Evolutionary conservation across 2,888 invertebrate genomes (phyloP), one percentile per base, ranked within the genome.

Genomic region (Nephrocerus scutellatus): DNA sequence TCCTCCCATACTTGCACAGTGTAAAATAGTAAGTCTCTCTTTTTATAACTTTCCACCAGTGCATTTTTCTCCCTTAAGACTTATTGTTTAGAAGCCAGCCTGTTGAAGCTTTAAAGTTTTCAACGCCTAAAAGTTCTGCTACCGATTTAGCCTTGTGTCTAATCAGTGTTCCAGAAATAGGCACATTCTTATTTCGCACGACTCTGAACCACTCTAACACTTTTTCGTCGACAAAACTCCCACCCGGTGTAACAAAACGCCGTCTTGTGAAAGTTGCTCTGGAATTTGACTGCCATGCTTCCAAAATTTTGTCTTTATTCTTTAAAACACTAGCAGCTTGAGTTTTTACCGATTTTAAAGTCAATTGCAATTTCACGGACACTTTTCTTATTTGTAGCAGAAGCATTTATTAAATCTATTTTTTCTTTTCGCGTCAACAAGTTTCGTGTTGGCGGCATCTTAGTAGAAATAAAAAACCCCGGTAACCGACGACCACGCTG

Each of bases 61-160:
- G 37, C 52, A 59, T 41, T 49, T 49, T 31, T 55, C 52, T 32
- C 39, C 50, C 52, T 56, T n/a, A 54, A 44, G 9, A 49, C 43
- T 20, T 54, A 31, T 9, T 51, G 56, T 52, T 59, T 57, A 28
- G 26, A 5, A 40, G 39, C 33, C 43, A 40, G 12, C 26, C 36
- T 20, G 28, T 36, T 13, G 37, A 34, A 18, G 40, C 34, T 16
- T n/a, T 15, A 28, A 43, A 39, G 25, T 24, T 30, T 21, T 14
- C 13, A 9, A 32, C 24, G 4, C 20, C 29, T 19, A 21, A 33
- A 33, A 19, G 30, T 12, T 25, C 10, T 18, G 30, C 34, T 24
- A 42, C 24, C 12, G 19, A 21, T 29, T 30, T 38, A 5, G 30
- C 30, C 20, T 36, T 21, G 14, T 10, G 22, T 29, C 37, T 31